Evolutionary conservation across 2,113 vertebrate genomes (phyloP).

Genomic region (Siphamia tubifer): DNA sequence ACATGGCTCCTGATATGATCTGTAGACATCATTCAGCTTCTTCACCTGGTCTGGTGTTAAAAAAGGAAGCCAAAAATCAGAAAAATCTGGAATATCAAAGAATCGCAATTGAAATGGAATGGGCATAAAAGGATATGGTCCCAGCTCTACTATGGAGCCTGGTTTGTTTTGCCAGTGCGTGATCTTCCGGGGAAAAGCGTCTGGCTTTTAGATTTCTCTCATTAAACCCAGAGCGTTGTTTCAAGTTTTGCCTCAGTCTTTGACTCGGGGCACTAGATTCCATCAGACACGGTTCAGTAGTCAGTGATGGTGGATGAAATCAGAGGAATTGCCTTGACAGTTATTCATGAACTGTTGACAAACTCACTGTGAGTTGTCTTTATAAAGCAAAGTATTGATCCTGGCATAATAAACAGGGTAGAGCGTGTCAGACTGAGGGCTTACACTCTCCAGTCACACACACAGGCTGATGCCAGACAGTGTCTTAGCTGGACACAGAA

Average conservation of each 20-base stretch:
- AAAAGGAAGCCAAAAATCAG: too few species aligned
- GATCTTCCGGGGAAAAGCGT: slow-evolving; percentile 25
- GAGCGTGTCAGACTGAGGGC: slow-evolving; percentile 33
- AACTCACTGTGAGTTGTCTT: slow-evolving; percentile 27
- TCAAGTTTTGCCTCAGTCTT: slow-evolving; percentile 8
- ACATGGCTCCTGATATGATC: too few species aligned
- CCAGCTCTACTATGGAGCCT: too few species aligned
- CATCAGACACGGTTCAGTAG: slow-evolving; percentile 44
- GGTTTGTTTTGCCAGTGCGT: slow-evolving; percentile 17
- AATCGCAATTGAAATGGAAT: too few species aligned
- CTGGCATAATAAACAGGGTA: slow-evolving; percentile 37
- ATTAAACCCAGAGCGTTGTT: slow-evolving; percentile 22
- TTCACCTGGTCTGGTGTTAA: too few species aligned
- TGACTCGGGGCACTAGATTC: slow-evolving; percentile 35
- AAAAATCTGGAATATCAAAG: too few species aligned
- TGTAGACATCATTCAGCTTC: too few species aligned
- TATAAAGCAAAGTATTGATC: slow-evolving; percentile 40
- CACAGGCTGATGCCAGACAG: slow-evolving; percentile 27
- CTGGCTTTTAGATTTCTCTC: slow-evolving; percentile 46
- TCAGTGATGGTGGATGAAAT: slow-evolving; percentile 47
- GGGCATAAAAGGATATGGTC: too few species aligned
- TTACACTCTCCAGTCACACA: slow-evolving; percentile 21
- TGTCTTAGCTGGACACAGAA: slow-evolving; percentile 26
- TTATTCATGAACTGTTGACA: slow-evolving; percentile 47
- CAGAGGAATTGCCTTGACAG: slow-evolving; percentile 30